Percentiles rank a stretch among this genome's conserved stretches.
Evolutionary conservation across 2,888 invertebrate species (phyloP).

Genomic region (Thecocarcelia acutangulata): DNA sequence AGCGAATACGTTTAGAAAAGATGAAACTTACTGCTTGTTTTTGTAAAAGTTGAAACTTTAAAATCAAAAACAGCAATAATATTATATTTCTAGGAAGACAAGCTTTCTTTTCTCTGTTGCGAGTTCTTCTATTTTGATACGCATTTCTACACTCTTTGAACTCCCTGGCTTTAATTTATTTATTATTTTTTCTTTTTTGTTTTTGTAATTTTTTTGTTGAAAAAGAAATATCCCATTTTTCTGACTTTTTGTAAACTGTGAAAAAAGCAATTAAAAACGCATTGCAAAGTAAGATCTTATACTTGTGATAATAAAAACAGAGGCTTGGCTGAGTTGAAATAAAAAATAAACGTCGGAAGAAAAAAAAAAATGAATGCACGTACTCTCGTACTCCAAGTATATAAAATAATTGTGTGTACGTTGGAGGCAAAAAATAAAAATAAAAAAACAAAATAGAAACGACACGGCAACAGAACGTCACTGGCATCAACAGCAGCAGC

Average conservation of each 20-base stretch:
- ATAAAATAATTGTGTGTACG: slow-evolving; percentile 69
- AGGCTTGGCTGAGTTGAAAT: slow-evolving; percentile 62
- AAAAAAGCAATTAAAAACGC: slow-evolving; percentile 73
- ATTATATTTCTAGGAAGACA: background rate
- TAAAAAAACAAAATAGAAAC: background rate
- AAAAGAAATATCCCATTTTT: slow-evolving; percentile 70
- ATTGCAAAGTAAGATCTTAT: slow-evolving; percentile 69
- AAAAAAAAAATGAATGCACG: slow-evolving; percentile 68
- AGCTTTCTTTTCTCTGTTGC: no score
- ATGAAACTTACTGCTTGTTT: no score
- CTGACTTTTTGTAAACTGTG: slow-evolving; percentile 61
- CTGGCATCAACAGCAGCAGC: slow-evolving; percentile 27
- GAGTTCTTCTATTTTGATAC: no score
- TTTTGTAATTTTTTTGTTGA: no score
- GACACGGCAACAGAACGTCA: slow-evolving; percentile 36
- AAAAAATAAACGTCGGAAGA: slow-evolving; percentile 16
- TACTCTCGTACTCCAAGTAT: slow-evolving; percentile 59
- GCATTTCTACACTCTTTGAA: slow-evolving; percentile 6
- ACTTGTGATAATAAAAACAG: slow-evolving; percentile 63
- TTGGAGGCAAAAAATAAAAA: slow-evolving; percentile 45
- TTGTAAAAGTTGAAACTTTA: no score
- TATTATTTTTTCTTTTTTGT: slow-evolving; percentile 45
- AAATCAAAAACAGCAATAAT: no score
- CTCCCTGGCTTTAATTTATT: slow-evolving; percentile 10
- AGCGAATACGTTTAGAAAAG: no score